phyloP scores from a whole-genome alignment of 2,113 vertebrate genomes.

The Nibea albiflora region DNA sequence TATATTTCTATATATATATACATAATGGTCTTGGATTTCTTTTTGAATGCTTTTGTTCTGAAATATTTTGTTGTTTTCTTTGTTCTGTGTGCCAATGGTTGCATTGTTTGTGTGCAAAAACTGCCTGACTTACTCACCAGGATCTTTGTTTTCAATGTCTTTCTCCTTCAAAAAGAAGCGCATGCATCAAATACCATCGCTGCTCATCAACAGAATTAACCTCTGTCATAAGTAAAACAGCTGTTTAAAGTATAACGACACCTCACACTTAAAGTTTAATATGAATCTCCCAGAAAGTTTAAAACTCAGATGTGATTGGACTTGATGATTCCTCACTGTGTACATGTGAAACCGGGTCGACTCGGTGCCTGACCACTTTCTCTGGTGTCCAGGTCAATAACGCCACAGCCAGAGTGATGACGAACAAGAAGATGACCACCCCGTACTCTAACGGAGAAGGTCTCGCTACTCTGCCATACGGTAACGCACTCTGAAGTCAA shows the following conservation, averaged over 20 bases:
- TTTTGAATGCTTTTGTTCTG: constrained; percentile 80
- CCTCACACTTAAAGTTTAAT: constrained; percentile 25
- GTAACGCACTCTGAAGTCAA: constrained; percentile 59
- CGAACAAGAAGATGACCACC: constrained; percentile 99
- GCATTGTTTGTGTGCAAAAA: constrained; percentile 74
- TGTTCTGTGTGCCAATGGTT: constrained; percentile 74
- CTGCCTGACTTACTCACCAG: constrained; percentile 77
- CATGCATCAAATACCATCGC: constrained; percentile 76
- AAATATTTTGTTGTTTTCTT: constrained; percentile 69
- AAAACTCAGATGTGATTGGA: constrained; percentile 12
- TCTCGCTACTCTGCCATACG: constrained; percentile 84
- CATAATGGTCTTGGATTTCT: constrained; percentile 79
- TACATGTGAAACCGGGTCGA: not conserved
- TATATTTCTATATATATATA: not conserved
- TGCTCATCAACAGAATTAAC: constrained; percentile 79
- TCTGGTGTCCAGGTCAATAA: constrained; percentile 93
- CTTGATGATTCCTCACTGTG: constrained; percentile 18
- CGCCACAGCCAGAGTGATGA: constrained; percentile 98
- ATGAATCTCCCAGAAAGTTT: not conserved
- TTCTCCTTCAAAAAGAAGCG: constrained; percentile 75
- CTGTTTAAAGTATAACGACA: constrained; percentile 25
- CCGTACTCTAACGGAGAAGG: constrained; percentile 91
- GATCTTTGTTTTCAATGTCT: constrained; percentile 74
- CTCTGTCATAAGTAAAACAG: constrained; percentile 54
- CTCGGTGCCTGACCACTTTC: constrained; percentile 44